A percentile compares a stretch with the other conserved stretches of the same genome.
phyloP scores from a whole-genome alignment of 2,888 invertebrate species.

The Zaprionus lineosus region DNA sequence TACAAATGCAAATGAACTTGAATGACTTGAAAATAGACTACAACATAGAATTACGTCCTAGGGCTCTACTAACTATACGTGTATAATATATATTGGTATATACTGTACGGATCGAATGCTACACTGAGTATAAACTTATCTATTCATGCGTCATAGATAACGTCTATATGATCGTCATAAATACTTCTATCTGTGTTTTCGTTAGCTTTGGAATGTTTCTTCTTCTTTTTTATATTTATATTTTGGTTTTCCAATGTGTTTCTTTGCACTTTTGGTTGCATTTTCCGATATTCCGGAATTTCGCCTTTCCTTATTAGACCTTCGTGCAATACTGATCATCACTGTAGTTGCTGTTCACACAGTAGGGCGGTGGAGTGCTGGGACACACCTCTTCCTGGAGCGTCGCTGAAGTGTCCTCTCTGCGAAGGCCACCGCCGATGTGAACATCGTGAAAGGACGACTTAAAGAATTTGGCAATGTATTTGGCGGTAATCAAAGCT shows the following conservation, averaged over 20 bases:
- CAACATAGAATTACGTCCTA: slow-evolving; percentile 2
- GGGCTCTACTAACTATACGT: neutral
- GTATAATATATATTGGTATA: neutral
- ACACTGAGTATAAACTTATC: too few species aligned
- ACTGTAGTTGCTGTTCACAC: slow-evolving; percentile 47
- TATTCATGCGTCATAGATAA: too few species aligned
- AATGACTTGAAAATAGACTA: slow-evolving; percentile 1
- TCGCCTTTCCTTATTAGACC: slow-evolving; percentile 49
- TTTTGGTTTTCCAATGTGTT: slow-evolving; percentile 58
- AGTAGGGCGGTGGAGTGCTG: slow-evolving; percentile 74
- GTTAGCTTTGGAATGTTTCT: too few species aligned
- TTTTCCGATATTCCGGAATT: too few species aligned
- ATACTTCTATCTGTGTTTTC: too few species aligned
- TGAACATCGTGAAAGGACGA: slow-evolving; percentile 15
- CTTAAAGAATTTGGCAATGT: slow-evolving; percentile 56
- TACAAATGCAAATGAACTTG: slow-evolving; percentile 41
- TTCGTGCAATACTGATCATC: slow-evolving; percentile 77
- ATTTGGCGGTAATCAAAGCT: slow-evolving; percentile 70
- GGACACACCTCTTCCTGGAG: slow-evolving; percentile 70
- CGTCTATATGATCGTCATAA: too few species aligned
- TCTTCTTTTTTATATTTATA: too few species aligned
- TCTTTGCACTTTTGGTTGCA: slow-evolving; percentile 12
- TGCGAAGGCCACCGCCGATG: slow-evolving; percentile 23
- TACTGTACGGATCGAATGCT: too few species aligned
- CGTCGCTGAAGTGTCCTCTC: slow-evolving; percentile 73